A percentile compares a stretch with the other conserved stretches of the same genome.
phyloP scores from a whole-genome alignment of 2,888 invertebrate genomes.

The Limenitis camilla region DNA sequence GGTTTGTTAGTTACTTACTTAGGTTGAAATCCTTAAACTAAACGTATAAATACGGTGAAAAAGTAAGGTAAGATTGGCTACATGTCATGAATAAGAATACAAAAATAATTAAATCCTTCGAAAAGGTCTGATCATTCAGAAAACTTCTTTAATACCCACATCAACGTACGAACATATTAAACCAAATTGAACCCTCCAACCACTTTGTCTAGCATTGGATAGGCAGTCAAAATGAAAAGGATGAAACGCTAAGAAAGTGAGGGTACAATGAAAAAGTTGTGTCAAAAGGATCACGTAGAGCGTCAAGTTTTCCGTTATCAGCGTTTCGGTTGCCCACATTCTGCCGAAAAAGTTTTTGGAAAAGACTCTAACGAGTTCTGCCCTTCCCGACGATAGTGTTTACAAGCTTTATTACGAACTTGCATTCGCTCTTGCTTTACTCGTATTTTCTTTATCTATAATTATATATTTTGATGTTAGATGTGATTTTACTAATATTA shows the following conservation, averaged over 20 bases:
- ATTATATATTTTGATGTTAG: too few species aligned
- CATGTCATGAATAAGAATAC: too few species aligned
- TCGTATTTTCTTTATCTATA: too few species aligned
- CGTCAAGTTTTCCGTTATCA: slow-evolving; percentile 37
- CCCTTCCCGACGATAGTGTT: slow-evolving; percentile 22
- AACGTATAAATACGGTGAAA: too few species aligned
- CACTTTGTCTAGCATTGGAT: slow-evolving; percentile 14
- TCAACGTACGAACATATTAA: not conserved
- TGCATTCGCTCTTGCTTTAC: too few species aligned
- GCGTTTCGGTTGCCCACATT: slow-evolving; percentile 33
- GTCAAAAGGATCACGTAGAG: slow-evolving; percentile 37
- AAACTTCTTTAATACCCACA: not conserved
- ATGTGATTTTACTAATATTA: too few species aligned
- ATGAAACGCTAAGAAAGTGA: slow-evolving; percentile 23
- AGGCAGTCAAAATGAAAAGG: slow-evolving; percentile 24
- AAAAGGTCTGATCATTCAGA: not conserved
- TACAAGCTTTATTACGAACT: slow-evolving; percentile 19
- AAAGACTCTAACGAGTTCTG: slow-evolving; percentile 26
- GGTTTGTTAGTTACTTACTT: too few species aligned
- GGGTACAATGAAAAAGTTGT: slow-evolving; percentile 30
- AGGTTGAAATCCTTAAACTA: too few species aligned
- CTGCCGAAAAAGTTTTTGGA: slow-evolving; percentile 35
- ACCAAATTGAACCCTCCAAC: not conserved
- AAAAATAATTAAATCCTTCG: too few species aligned
- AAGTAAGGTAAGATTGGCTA: too few species aligned